Percentiles rank a stretch among this genome's conserved stretches.
These are phyloP conservation scores for Pocillopora meandrina DNA, from an alignment of 92 coral and sea anemone genomes.

Conservation along the genomic window DNA sequence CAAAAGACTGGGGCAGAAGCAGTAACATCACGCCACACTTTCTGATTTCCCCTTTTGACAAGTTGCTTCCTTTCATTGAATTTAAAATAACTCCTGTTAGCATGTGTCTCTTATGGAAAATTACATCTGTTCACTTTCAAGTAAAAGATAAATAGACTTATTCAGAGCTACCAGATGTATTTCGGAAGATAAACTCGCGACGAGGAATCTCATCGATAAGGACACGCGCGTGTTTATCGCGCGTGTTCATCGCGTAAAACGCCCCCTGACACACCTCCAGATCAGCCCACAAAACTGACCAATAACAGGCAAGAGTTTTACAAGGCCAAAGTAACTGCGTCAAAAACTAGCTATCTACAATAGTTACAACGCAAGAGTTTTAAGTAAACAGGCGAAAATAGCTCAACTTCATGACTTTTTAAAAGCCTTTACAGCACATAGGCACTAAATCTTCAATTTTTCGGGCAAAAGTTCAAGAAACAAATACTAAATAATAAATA, in stretches of 20 bases:
- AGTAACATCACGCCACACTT: background rate
- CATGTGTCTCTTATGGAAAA: background rate
- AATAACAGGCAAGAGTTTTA: background rate
- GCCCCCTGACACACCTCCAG: conserved; percentile 41
- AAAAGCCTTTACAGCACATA: background rate
- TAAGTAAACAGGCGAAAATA: background rate
- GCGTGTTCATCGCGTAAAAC: background rate
- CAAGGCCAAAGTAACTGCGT: background rate
- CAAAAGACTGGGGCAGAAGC: background rate
- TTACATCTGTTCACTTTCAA: background rate
- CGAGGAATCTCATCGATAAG: background rate
- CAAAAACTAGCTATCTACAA: background rate
- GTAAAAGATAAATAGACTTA: background rate
- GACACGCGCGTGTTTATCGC: background rate
- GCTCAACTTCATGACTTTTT: background rate
- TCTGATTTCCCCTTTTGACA: background rate
- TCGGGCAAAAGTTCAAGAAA: background rate
- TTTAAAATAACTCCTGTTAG: background rate
- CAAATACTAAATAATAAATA: conserved; percentile 1
- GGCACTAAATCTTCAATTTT: background rate
- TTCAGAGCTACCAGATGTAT: background rate
- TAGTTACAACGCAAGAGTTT: background rate
- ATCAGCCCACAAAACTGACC: conserved; percentile 30
- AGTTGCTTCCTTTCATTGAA: background rate
- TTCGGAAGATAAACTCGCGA: background rate